Base-by-base conservation (phyloP, 2,797 vertebrate species). In the Parauchenoglanis ngamensis region DNA sequence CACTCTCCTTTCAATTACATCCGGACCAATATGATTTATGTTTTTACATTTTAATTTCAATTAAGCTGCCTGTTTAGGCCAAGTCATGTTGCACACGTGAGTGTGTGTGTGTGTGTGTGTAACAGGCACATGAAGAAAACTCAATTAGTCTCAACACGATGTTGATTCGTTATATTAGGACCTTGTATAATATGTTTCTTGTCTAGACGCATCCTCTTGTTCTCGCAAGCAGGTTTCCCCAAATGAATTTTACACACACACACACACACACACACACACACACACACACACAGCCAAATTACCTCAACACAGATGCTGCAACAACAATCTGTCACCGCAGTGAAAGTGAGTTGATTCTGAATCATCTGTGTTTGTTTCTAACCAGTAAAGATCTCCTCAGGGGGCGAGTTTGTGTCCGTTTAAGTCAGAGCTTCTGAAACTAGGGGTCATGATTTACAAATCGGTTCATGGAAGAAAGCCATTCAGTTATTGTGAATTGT, bases 41-140 rank as follows among this genome's bases (percentile, higher is more conserved):
- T 92, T 91, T 93, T 92, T 92, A 93, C 93, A 93, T 95, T 95
- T 95, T 95, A 93, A 94, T 95, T 96, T 95, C 94, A 96, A 95
- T 96, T 95, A 95, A 77, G 23, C 87, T 81, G 85, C 86, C 90
- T 92, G 92, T 94, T 94, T 92, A 93, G 94, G 92, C 91, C 83
- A 90, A 89, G 89, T 93, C 93, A 90, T 89, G 92, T 86, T 93
- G 89, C 92, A 90, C 89, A 91, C 90, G 92, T 89, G 76, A 57
- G 54, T 59, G 17, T 79, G 28, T 52, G 46, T 76, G 73, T 21
- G 15, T 44, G 63, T 65, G 65, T 54, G n/a, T 70, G 10, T 31
- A 56, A 78, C 46, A 56, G 76, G 52, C 0, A 1, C n/a, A 21
- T 1, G 61, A 54, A 79, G 40, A 88, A 85, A 92, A 92, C 92